phyloP scores from a whole-genome alignment of 2,797 vertebrate genomes.

The Gallinago nigripennis region DNA sequence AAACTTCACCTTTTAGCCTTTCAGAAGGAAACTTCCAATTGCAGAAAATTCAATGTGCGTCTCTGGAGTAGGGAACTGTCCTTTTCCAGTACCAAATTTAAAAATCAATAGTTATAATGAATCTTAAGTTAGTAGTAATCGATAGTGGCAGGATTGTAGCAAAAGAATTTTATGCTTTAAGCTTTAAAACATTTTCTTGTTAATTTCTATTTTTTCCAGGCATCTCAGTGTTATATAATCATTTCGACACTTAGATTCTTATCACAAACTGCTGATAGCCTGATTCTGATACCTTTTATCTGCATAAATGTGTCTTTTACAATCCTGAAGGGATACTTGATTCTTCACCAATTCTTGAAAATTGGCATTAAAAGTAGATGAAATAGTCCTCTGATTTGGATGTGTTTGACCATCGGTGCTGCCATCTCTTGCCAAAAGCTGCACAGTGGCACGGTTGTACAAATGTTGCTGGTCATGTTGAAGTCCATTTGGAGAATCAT shows the following conservation, averaged over 20 bases:
- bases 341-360: not conserved
- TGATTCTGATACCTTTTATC: conserved; percentile 44
- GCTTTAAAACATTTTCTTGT: not conserved
- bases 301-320: not conserved
- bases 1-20: not conserved
- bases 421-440: not conserved
- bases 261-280: conserved; percentile 34
- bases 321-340: not conserved
- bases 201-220: not conserved
- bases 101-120: not conserved
- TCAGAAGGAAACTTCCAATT: not conserved
- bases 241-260: not conserved
- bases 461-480: not conserved
- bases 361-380: not conserved
- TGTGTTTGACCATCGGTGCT: not conserved
- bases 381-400: not conserved
- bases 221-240: not conserved
- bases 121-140: not conserved
- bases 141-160: not conserved
- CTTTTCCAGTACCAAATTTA: not conserved
- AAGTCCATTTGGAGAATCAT: not conserved
- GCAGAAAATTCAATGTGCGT: not conserved
- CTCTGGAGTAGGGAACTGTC: not conserved
- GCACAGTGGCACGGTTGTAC: not conserved
- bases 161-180: not conserved